These are phyloP conservation scores for Ailurus styani DNA, from an alignment of 2,113 vertebrate genomes.

Conservation along the genomic window DNA sequence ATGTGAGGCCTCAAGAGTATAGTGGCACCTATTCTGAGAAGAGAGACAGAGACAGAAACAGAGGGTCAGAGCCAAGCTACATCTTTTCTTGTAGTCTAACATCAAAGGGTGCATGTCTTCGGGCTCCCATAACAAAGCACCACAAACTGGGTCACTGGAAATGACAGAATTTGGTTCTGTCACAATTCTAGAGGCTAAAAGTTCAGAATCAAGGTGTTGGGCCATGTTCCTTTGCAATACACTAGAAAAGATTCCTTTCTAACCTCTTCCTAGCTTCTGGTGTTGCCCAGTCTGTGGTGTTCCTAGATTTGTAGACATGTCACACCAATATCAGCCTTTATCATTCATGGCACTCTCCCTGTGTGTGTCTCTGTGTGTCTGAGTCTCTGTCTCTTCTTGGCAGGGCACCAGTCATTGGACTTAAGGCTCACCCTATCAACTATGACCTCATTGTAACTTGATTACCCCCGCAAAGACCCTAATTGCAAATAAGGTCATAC, in stretches of 20 bases:
- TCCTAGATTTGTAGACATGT: background rate
- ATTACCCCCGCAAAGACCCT: background rate
- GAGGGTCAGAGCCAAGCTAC: background rate
- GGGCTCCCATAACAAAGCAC: background rate
- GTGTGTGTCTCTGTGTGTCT: background rate
- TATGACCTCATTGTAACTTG: background rate
- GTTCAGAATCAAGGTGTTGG: background rate
- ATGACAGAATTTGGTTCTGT: background rate
- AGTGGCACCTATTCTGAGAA: background rate
- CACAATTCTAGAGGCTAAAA: background rate
- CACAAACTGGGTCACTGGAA: background rate
- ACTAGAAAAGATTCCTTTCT: background rate
- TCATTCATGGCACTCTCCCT: too few species aligned
- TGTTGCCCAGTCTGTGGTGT: background rate
- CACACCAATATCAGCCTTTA: background rate
- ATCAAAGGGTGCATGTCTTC: background rate
- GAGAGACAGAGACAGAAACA: background rate
- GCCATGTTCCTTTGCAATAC: background rate
- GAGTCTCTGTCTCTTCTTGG: background rate
- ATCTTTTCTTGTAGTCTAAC: background rate
- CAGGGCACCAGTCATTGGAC: background rate
- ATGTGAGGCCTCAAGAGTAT: background rate
- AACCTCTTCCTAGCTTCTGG: background rate
- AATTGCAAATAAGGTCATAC: background rate
- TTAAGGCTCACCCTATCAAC: background rate